Evolutionary conservation across 1,140 invertebrate species (phyloP).

Genomic region (Tribolium castaneum): DNA sequence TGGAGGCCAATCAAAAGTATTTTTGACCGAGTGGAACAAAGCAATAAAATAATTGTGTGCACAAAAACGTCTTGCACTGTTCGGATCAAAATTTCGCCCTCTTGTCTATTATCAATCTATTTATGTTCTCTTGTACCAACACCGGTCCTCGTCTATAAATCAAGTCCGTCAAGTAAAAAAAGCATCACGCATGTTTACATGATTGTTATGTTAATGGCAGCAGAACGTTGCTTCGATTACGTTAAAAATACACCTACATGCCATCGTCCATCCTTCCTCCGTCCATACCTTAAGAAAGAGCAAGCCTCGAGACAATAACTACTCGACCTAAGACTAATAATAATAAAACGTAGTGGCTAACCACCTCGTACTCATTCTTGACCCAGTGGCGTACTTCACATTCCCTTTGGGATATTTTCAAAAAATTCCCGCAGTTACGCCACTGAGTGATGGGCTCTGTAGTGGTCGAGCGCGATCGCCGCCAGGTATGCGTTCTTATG

Average conservation of each 20-base stretch:
- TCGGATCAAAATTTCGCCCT: background rate
- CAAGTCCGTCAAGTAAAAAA: slow-evolving; percentile 35
- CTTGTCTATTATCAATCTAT: background rate
- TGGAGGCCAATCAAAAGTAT: slow-evolving; percentile 17
- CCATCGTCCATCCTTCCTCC: slow-evolving; percentile 2
- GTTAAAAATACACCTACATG: slow-evolving; percentile 34
- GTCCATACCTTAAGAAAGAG: background rate
- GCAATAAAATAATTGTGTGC: background rate
- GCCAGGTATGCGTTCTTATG: slow-evolving; percentile 40
- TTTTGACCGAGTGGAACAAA: no score
- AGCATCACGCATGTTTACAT: slow-evolving; percentile 41
- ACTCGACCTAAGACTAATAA: slow-evolving; percentile 4
- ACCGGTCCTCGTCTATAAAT: slow-evolving; percentile 14
- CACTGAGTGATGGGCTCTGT: slow-evolving; percentile 7
- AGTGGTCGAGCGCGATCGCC: slow-evolving; percentile 1
- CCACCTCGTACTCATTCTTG: background rate
- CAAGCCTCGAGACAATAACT: slow-evolving; percentile 4
- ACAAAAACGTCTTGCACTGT: background rate
- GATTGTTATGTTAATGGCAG: slow-evolving; percentile 41
- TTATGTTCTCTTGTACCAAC: background rate
- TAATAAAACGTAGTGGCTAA: slow-evolving; percentile 29
- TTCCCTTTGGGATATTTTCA: background rate
- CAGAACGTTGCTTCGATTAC: slow-evolving; percentile 40
- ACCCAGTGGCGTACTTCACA: background rate
- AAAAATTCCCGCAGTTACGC: background rate